Percentiles rank a stretch among this genome's conserved stretches.
These are phyloP conservation scores for Stegodyphus dumicola DNA, from an alignment of 1,140 invertebrate genomes.

Conservation along the genomic window DNA sequence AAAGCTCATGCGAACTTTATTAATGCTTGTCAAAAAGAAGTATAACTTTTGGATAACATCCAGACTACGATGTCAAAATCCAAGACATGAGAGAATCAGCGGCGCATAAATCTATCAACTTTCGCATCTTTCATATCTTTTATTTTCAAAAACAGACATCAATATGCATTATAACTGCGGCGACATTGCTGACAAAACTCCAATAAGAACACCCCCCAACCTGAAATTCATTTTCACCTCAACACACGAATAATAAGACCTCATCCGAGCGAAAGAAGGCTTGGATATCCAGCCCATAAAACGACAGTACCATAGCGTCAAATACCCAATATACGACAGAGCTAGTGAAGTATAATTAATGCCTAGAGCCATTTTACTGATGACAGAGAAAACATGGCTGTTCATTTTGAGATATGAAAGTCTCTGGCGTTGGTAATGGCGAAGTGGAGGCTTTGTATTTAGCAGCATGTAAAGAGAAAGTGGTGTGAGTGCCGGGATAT, in stretches of 20 bases:
- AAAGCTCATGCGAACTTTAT: too few species aligned
- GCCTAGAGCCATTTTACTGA: conserved; percentile 10
- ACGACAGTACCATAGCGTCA: conserved; percentile 11
- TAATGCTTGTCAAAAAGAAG: too few species aligned
- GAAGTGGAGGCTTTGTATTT: not conserved
- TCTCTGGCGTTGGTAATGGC: conserved; percentile 9
- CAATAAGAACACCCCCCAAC: not conserved
- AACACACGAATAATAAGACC: not conserved
- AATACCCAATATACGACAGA: conserved; percentile 24
- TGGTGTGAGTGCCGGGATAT: too few species aligned
- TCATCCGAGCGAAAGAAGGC: not conserved
- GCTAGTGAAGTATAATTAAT: conserved; percentile 37
- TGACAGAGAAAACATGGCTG: not conserved
- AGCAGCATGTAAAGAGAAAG: too few species aligned
- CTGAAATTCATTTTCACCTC: conserved; percentile 20
- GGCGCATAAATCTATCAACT: too few species aligned
- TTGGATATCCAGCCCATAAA: conserved; percentile 27
- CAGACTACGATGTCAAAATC: too few species aligned
- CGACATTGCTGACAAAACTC: not conserved
- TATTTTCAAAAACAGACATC: too few species aligned
- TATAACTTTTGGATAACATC: too few species aligned
- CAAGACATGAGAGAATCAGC: too few species aligned
- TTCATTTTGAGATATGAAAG: conserved; percentile 23
- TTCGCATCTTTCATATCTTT: too few species aligned
- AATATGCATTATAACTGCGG: not conserved